Evolutionary conservation across 1,140 invertebrate species (phyloP).

Genomic region (Coenobita brevimanus): DNA sequence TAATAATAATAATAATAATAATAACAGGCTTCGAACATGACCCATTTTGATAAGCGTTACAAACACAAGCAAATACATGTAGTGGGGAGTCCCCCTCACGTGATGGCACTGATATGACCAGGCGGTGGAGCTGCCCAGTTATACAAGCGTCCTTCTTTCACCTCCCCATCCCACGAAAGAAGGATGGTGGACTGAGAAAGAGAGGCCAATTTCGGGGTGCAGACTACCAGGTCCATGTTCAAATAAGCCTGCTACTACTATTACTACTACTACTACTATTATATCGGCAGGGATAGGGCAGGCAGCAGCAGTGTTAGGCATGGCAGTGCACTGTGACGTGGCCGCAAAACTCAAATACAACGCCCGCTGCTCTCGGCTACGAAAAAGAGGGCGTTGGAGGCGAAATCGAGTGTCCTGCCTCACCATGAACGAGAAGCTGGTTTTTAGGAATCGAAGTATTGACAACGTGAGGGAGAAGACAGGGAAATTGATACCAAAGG

Average conservation of each 20-base stretch:
- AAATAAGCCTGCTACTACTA: no score
- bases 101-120: no score
- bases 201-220: neutral
- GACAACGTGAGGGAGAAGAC: constrained; percentile 22
- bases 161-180: no score
- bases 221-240: neutral
- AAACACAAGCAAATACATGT: no score
- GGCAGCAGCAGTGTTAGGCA: neutral
- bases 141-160: no score
- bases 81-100: neutral
- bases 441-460: constrained; percentile 20
- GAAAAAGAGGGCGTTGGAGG: neutral
- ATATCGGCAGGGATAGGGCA: neutral
- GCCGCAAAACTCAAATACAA: neutral
- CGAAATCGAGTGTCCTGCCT: neutral
- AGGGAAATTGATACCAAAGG: constrained; percentile 1
- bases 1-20: neutral
- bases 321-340: constrained; percentile 2
- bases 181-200: no score
- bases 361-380: neutral
- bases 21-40: no score
- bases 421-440: neutral
- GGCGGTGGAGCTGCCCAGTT: no score
- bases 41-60: no score
- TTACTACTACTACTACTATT: neutral